These are phyloP conservation scores for Lepeophtheirus nordmannii DNA, from an alignment of 2,888 invertebrate genomes.

Conservation along the genomic window DNA sequence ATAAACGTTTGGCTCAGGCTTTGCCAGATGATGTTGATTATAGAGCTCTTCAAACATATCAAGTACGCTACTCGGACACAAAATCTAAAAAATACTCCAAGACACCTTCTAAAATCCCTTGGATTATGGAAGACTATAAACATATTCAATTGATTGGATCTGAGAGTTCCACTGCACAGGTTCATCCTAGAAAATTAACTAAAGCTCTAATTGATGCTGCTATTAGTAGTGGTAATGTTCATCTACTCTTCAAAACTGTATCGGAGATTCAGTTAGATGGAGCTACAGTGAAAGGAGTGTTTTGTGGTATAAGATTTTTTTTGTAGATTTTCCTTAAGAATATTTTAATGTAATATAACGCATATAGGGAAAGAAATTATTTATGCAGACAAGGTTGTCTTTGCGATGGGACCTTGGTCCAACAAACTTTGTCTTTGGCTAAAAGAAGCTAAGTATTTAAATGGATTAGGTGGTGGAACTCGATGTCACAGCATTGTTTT, in stretches of 20 bases:
- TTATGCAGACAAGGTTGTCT: conserved; percentile 8
- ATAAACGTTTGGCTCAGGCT: not conserved
- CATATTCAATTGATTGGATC: not conserved
- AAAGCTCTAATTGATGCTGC: conserved; percentile 16
- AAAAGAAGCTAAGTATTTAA: not conserved
- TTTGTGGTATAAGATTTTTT: conserved; percentile 4
- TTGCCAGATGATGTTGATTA: conserved; percentile 5
- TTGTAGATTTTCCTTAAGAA: no score
- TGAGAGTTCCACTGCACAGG: conserved; percentile 17
- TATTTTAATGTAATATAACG: not conserved
- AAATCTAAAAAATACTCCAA: no score
- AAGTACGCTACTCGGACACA: no score
- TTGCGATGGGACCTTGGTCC: conserved; percentile 24
- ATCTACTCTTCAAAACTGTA: not conserved
- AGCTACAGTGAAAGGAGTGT: not conserved
- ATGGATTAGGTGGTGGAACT: not conserved
- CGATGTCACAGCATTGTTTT: conserved; percentile 21
- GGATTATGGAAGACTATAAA: no score
- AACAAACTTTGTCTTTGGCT: not conserved
- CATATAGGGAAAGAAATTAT: not conserved
- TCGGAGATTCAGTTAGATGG: not conserved
- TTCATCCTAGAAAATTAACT: conserved; percentile 11
- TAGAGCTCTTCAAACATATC: not conserved
- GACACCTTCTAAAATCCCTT: no score
- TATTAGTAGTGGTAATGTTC: not conserved